Evolutionary conservation across 2,113 vertebrate species (phyloP), one percentile per base, ranked within the genome.

Genomic region (Vanacampus margaritifer): DNA sequence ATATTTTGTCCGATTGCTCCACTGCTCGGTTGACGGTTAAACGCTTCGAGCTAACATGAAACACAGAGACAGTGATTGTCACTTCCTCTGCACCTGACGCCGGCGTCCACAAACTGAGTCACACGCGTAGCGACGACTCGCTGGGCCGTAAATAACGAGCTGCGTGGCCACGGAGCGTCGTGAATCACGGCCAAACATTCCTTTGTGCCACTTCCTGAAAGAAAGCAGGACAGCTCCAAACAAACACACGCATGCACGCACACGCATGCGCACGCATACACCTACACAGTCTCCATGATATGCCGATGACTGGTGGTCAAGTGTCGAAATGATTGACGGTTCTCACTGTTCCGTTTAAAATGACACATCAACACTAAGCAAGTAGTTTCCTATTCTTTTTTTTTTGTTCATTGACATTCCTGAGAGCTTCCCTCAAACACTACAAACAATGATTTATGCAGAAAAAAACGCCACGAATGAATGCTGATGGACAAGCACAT

Each of bases 201-300:
- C 80, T 84, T 88, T 87, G 81, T 89, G 74, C 81, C 64, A 67
- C 69, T 82, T 87, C 80, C 88, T 82, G 81, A 76, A 82, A 74
- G 65, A 67, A 72, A 71, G 79, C 57, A 74, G 37, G 36, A 50
- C 37, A 58, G 50, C 48, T 9, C 10, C 48, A 48, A 19, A 9
- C 46, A 1, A 0, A 11, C 45, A 17, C 19, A 2, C 17, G 74
- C 9, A 11, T n/a, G 23, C 51, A 24, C 11, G 11, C 28, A 11
- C 57, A 50, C 19, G 19, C 17, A n/a, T 16, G 5, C 21, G 24
- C 51, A 26, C 9, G 75, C 9, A n/a, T 10, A 23, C 58, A 37
- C 21, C 10, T 17, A 39, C 57, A 59, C 50, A 11, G 35, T 23
- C 37, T 17, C 36, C 39, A 43, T 17, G 23, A 43, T 9, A 14